Percentiles rank a stretch among this genome's conserved stretches.
Conservation (phyloP, 2,113 vertebrate genomes). For the Percopsis transmontana region DNA sequence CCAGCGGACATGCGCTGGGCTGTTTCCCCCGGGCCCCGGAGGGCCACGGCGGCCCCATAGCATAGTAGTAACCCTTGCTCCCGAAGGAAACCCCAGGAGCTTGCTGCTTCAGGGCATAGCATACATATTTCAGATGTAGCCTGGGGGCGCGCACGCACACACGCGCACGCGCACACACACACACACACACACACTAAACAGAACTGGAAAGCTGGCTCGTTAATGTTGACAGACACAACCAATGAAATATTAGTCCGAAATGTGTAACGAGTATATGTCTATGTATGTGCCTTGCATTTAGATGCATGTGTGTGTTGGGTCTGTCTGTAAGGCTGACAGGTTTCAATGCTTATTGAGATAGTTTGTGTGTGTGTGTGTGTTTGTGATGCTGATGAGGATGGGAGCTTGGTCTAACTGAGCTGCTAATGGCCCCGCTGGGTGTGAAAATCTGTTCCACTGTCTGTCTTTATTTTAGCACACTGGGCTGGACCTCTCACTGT, state of each 20-base stretch:
- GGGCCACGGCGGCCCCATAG: constrained; percentile 36
- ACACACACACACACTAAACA: neutral
- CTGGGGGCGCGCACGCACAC: constrained; percentile 23
- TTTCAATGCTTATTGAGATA: constrained; percentile 51
- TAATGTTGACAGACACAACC: neutral
- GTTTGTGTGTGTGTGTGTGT: constrained; percentile 26
- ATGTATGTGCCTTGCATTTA: neutral
- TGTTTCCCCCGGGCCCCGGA: constrained; percentile 37
- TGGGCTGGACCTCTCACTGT: constrained; percentile 34
- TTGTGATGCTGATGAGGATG: constrained; percentile 63
- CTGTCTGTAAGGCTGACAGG: constrained; percentile 34
- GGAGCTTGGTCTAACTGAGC: constrained; percentile 67
- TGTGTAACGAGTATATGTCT: neutral
- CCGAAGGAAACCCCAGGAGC: constrained; percentile 38
- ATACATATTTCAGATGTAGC: constrained; percentile 71
- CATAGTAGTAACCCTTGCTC: constrained; percentile 39
- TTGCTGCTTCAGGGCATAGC: constrained; percentile 39
- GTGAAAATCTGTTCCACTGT: constrained; percentile 70
- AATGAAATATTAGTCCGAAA: constrained; percentile 1
- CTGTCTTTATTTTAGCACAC: constrained; percentile 69
- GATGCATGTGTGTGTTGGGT: neutral
- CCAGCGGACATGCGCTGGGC: constrained; percentile 4
- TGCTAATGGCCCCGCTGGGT: constrained; percentile 67
- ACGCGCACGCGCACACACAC: neutral
- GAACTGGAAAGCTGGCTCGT: neutral